A percentile compares a stretch with the other conserved stretches of the same genome.
phyloP scores from a whole-genome alignment of 92 coral and sea anemone species.

The Virgularia gustaviana region DNA sequence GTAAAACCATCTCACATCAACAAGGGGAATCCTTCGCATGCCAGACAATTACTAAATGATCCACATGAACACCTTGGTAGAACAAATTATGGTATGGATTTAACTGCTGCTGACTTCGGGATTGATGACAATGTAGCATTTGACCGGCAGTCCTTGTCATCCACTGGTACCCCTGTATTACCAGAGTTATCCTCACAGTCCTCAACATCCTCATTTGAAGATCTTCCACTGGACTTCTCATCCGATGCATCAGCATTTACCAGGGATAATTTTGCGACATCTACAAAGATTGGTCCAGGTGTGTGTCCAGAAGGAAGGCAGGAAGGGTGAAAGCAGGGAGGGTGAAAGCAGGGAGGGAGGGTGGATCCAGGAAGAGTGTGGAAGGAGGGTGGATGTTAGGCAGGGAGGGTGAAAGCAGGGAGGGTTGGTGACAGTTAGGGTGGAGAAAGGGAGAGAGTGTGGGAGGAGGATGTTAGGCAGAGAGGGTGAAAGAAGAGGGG shows the following conservation, averaged over 20 bases:
- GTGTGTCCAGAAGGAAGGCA: slow-evolving; percentile 50
- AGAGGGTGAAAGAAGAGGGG: neutral
- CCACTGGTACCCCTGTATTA: slow-evolving; percentile 90
- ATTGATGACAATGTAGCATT: slow-evolving; percentile 64
- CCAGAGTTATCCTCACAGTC: slow-evolving; percentile 92
- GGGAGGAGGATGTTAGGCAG: neutral
- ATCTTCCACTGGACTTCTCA: slow-evolving; percentile 68
- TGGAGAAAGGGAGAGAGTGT: neutral
- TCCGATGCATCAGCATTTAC: slow-evolving; percentile 72
- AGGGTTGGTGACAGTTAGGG: neutral
- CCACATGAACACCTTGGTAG: slow-evolving; percentile 4
- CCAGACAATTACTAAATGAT: slow-evolving; percentile 19
- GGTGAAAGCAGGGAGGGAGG: too few relatives aligned
- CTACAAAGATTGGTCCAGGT: slow-evolving; percentile 12
- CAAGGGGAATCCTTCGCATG: slow-evolving; percentile 68
- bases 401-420: neutral
- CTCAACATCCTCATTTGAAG: slow-evolving; percentile 81
- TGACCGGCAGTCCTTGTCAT: slow-evolving; percentile 68
- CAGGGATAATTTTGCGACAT: slow-evolving; percentile 16
- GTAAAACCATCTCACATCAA: slow-evolving; percentile 60
- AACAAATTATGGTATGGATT: slow-evolving; percentile 17
- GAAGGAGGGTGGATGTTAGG: neutral
- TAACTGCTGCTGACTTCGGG: slow-evolving; percentile 36
- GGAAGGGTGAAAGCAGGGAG: too few relatives aligned
- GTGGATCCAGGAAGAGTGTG: slow-evolving; percentile 25